These are phyloP conservation scores for Melangyna quadrimaculata DNA, from an alignment of 2,888 invertebrate species.

Conservation along the genomic window DNA sequence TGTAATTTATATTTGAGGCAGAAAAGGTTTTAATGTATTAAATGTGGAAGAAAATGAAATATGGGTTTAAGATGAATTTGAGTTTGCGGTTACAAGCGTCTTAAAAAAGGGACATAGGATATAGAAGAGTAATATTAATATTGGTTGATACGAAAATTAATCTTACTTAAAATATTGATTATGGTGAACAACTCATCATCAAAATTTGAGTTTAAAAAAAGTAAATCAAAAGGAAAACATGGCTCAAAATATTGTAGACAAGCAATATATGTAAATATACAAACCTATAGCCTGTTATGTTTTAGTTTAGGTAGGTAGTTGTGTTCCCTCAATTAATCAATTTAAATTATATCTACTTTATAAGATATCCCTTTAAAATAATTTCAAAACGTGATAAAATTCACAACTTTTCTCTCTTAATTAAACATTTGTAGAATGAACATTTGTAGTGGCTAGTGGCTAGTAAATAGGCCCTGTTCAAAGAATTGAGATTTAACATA, in stretches of 20 bases:
- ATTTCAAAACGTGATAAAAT: too few species aligned
- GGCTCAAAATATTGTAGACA: background rate
- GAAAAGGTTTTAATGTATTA: background rate
- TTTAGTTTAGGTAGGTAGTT: too few species aligned
- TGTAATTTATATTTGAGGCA: background rate
- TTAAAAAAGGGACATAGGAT: background rate
- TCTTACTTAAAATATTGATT: conserved; percentile 5
- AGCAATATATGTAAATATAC: too few species aligned
- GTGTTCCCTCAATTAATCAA: too few species aligned
- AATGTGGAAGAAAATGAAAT: background rate
- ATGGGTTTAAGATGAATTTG: background rate
- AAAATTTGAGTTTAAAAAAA: background rate
- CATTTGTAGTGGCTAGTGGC: too few species aligned
- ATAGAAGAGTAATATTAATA: background rate
- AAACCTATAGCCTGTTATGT: too few species aligned
- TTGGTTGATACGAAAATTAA: background rate
- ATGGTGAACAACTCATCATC: background rate
- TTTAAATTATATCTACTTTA: too few species aligned
- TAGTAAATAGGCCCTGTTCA: too few species aligned
- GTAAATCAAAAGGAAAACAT: background rate
- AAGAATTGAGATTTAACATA: too few species aligned
- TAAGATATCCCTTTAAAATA: too few species aligned
- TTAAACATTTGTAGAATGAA: too few species aligned
- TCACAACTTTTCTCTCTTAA: too few species aligned
- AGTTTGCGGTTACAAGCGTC: background rate